Conservation (phyloP, 2,888 invertebrate species). For the Lithosia quadra region DNA sequence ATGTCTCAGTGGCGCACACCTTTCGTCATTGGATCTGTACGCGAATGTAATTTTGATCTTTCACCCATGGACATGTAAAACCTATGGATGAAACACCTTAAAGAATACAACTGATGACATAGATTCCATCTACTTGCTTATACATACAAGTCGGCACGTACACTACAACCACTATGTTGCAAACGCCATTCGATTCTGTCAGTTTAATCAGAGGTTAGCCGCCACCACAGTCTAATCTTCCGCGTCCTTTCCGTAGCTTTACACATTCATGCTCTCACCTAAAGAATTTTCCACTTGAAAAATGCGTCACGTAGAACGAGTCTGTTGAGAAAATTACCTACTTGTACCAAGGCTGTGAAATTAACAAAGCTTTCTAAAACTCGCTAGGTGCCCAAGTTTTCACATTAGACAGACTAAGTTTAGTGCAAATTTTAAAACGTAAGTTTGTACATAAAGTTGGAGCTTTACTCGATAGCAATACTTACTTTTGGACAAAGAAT, state of each 20-base stretch:
- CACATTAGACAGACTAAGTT: slow-evolving; percentile 32
- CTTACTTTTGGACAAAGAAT: neutral
- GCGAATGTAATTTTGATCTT: too few relatives aligned
- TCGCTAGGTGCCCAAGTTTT: slow-evolving; percentile 27
- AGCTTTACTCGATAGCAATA: neutral
- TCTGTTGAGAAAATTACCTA: neutral
- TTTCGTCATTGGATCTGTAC: neutral
- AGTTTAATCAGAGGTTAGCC: too few relatives aligned
- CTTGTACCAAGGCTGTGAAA: neutral
- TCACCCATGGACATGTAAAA: too few relatives aligned
- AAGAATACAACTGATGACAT: too few relatives aligned
- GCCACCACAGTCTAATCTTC: too few relatives aligned
- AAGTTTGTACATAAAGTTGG: slow-evolving; percentile 30
- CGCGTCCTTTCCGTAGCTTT: too few relatives aligned
- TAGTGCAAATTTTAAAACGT: slow-evolving; percentile 14
- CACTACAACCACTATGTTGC: too few relatives aligned
- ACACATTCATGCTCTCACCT: too few relatives aligned
- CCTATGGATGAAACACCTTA: too few relatives aligned
- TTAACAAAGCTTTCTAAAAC: slow-evolving; percentile 15
- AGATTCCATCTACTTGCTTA: too few relatives aligned
- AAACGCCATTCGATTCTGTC: too few relatives aligned
- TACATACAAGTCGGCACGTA: too few relatives aligned
- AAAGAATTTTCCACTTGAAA: neutral
- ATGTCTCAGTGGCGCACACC: neutral
- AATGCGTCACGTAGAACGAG: neutral